These are phyloP conservation scores for Saturnia pavonia DNA, from an alignment of 2,888 invertebrate species.

Conservation along the genomic window DNA sequence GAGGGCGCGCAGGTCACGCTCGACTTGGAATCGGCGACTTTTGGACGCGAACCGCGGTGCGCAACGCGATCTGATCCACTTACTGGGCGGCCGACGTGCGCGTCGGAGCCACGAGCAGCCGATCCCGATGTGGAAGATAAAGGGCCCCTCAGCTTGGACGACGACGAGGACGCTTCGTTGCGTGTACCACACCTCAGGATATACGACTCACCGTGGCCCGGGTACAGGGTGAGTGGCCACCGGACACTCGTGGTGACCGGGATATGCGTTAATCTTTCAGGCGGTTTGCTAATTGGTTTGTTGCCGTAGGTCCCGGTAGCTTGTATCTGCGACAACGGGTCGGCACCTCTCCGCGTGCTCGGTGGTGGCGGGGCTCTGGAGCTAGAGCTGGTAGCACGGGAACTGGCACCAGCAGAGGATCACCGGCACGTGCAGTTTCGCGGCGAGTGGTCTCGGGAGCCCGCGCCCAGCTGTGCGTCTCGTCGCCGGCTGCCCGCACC, in stretches of 20 bases:
- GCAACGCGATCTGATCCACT: constrained; percentile 87
- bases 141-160: constrained; percentile 37
- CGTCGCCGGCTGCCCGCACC: constrained; percentile 53
- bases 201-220: constrained; percentile 88
- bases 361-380: constrained; percentile 82
- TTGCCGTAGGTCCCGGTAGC: constrained; percentile 83
- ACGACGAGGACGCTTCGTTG: constrained; percentile 58
- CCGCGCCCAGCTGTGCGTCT: constrained; percentile 43
- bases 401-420: constrained; percentile 89
- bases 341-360: constrained; percentile 51
- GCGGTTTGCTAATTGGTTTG: background rate
- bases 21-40: constrained; percentile 86
- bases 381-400: constrained; percentile 87
- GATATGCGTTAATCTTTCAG: background rate
- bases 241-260: background rate
- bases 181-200: constrained; percentile 81
- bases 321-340: constrained; percentile 90
- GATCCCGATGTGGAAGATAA: constrained; percentile 39
- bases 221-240: constrained; percentile 71
- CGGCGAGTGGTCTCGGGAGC: constrained; percentile 76
- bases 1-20: constrained; percentile 85
- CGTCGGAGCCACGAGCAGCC: constrained; percentile 44
- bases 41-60: constrained; percentile 84
- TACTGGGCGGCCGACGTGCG: constrained; percentile 82
- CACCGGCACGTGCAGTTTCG: constrained; percentile 91